Evolutionary conservation across 2,113 vertebrate species (phyloP).

Genomic region (Apistogramma diplotaenia): DNA sequence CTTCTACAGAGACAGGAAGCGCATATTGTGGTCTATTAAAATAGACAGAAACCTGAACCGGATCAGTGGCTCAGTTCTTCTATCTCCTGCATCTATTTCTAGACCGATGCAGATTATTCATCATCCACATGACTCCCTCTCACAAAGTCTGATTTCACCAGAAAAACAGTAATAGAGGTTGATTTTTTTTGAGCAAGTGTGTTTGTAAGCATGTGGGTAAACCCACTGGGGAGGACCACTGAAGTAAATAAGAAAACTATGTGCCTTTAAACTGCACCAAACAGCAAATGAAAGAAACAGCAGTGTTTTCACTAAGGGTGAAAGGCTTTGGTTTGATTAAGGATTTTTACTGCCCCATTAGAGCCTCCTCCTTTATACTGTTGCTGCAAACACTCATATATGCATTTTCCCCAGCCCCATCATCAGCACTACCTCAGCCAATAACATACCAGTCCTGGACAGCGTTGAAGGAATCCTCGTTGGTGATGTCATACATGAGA

Average conservation of each 20-base stretch:
- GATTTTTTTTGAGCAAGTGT: not conserved
- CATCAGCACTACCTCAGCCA: not conserved
- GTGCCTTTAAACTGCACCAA: not conserved
- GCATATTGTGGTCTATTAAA: not conserved
- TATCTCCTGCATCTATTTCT: constrained; percentile 20
- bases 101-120: not conserved
- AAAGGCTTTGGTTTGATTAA: not conserved
- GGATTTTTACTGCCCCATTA: not conserved
- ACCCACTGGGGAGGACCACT: too few species aligned
- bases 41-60: constrained; percentile 19
- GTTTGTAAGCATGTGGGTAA: too few species aligned
- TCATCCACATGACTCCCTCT: not conserved
- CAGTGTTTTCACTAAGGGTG: not conserved
- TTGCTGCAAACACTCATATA: not conserved
- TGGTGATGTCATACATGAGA: constrained; percentile 83
- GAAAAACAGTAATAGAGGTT: not conserved
- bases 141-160: not conserved
- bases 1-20: not conserved
- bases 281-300: not conserved
- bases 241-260: too few species aligned
- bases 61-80: not conserved
- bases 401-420: too few species aligned
- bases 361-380: not conserved
- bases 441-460: constrained; percentile 91
- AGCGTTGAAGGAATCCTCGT: constrained; percentile 79